Percentiles rank a stretch among this genome's conserved stretches.
Conservation (phyloP, 2,888 invertebrate species). For the Folsomia candida region DNA sequence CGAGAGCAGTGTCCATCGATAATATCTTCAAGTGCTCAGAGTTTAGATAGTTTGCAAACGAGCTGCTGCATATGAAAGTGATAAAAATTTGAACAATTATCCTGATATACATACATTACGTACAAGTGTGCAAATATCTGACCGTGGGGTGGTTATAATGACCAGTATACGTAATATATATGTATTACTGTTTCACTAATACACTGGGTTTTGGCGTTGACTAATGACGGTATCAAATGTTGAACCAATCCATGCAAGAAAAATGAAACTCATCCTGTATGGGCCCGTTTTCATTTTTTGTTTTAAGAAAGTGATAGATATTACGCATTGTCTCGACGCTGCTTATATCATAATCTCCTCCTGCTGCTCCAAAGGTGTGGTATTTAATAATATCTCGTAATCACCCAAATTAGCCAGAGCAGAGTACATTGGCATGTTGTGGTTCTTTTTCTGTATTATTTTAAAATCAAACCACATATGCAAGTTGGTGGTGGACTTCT, state of each 20-base stretch:
- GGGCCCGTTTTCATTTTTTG: constrained; percentile 35
- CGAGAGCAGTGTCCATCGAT: not conserved
- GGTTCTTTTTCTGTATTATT: not conserved
- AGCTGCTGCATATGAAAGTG: constrained; percentile 11
- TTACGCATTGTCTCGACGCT: not conserved
- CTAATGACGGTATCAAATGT: not conserved
- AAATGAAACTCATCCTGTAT: constrained; percentile 11
- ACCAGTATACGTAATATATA: too few relatives aligned
- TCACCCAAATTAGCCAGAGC: not conserved
- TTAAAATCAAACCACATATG: too few relatives aligned
- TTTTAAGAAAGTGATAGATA: constrained; percentile 43
- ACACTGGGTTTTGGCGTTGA: too few relatives aligned
- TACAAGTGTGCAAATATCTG: not conserved
- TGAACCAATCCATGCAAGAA: constrained; percentile 19
- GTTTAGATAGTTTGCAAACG: not conserved
- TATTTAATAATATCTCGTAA: not conserved
- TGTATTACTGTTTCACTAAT: too few relatives aligned
- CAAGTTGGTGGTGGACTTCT: too few relatives aligned
- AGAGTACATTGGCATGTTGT: not conserved
- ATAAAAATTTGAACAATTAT: constrained; percentile 16
- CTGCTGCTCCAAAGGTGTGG: not conserved
- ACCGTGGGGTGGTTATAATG: too few relatives aligned
- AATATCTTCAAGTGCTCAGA: not conserved
- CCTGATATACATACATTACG: not conserved
- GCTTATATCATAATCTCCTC: not conserved